Conservation (phyloP, 2,888 invertebrate species). For the Patella pellucida region DNA sequence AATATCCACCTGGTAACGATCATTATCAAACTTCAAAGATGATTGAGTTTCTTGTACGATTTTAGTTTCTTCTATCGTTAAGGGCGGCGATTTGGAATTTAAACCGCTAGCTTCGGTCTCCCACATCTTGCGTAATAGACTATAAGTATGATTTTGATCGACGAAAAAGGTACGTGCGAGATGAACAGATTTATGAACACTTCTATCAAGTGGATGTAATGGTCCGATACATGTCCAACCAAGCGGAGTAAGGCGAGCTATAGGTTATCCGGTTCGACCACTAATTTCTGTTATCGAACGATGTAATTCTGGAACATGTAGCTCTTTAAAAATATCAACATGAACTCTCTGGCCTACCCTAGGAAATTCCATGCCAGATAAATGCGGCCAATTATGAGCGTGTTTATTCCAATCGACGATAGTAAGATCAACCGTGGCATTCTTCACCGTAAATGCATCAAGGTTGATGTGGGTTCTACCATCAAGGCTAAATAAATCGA, state of each 20-base stretch:
- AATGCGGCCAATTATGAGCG: constrained; percentile 25
- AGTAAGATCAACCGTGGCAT: constrained; percentile 30
- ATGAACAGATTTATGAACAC: background rate
- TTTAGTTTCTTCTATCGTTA: background rate
- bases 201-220: background rate
- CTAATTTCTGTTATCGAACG: constrained; percentile 29
- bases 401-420: constrained; percentile 30
- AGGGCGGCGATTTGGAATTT: background rate
- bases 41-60: background rate
- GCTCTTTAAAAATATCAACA: constrained; percentile 31
- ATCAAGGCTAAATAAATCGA: constrained; percentile 1
- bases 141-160: background rate
- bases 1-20: background rate
- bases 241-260: constrained; percentile 33
- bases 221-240: constrained; percentile 36
- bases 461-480: background rate
- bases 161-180: constrained; percentile 14
- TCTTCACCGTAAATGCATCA: constrained; percentile 19
- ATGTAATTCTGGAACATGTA: constrained; percentile 32
- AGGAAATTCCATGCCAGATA: constrained; percentile 34
- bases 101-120: background rate
- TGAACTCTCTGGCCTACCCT: background rate
- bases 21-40: background rate
- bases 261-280: constrained; percentile 29
- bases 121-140: background rate